These are phyloP conservation scores for Willowsia nigromaculata DNA, from an alignment of 2,888 invertebrate genomes.

Conservation along the genomic window DNA sequence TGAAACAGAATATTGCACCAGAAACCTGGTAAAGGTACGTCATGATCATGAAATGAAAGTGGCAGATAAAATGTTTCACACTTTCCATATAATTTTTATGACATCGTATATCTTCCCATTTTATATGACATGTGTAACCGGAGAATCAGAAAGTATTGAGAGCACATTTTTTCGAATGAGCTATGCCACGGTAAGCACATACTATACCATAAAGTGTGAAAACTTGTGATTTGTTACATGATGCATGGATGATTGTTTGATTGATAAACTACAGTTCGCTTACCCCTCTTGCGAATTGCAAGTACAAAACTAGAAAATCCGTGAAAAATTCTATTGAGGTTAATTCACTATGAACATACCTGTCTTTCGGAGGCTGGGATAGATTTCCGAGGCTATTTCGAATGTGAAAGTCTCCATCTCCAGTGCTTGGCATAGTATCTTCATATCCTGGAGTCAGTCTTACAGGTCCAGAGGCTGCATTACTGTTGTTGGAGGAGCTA, in stretches of 20 bases:
- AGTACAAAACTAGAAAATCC: no score
- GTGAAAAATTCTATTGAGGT: background rate
- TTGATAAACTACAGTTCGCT: no score
- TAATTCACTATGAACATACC: conserved; percentile 79
- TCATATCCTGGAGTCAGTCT: conserved; percentile 93
- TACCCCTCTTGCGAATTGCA: no score
- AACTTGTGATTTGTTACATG: no score
- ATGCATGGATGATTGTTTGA: no score
- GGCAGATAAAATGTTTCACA: background rate
- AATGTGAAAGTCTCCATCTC: conserved; percentile 75
- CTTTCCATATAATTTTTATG: background rate
- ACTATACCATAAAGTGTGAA: background rate
- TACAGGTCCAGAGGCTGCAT: conserved; percentile 85
- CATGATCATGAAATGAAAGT: background rate
- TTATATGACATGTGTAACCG: background rate
- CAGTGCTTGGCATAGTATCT: conserved; percentile 84
- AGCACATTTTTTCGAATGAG: background rate
- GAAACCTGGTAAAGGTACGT: background rate
- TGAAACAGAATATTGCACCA: background rate
- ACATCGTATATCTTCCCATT: background rate
- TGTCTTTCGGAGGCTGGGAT: conserved; percentile 88
- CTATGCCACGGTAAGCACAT: background rate
- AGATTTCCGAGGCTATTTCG: conserved; percentile 74
- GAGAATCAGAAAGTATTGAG: background rate
- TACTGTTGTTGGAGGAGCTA: conserved; percentile 2